Base-by-base conservation (phyloP, 1,140 invertebrate species). In the Pissodes strobi region DNA sequence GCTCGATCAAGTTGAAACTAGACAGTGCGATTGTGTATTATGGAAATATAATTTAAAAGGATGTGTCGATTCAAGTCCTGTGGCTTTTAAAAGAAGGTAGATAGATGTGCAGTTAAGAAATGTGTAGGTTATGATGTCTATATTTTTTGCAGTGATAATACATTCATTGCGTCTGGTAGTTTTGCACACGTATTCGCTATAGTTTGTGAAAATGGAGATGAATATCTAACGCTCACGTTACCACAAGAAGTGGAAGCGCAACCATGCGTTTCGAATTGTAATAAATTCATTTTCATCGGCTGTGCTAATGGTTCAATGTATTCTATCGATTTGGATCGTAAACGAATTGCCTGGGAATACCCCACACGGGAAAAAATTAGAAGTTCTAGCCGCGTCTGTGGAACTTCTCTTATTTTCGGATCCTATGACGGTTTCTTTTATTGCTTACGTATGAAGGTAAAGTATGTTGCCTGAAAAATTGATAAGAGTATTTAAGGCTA, bases 151-250 rank as follows among this genome's bases (percentile, higher is more conserved):
- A 49, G 53, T 13, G n/a, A 45, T 10, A 17, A 18, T 5, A 64
- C 19, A 9, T 64, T 53, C 23, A 27, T 66, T 19, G 58, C 57
- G 6, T 48, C 8, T 23, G 58, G 57, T 18, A 61, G 57, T 55
- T 66, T 66, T 48, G 46, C 64, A 9, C 23, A 61, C 13, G 55
- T 34, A 27, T 46, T 66, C 22, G 55, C 49, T 5, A 53, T 60
- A 17, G 3, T 61, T 15, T 5, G 27, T 27, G 57, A 53, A 39
- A 53, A 30, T 17, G 57, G 58, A 1, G 12, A 53, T 5, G 43
- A 53, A 22, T 55, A 46, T 45, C 46, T 46, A 12, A 56, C 3
- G 9, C 9, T 46, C 2, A 10, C 9, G 15, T 56, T 61, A 4
- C 23, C 39, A 12, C 10, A 53, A 23, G 64, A 48, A 48, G 19